phyloP scores from a whole-genome alignment of 2,797 vertebrate genomes.

The Dendrocincla fuliginosa region DNA sequence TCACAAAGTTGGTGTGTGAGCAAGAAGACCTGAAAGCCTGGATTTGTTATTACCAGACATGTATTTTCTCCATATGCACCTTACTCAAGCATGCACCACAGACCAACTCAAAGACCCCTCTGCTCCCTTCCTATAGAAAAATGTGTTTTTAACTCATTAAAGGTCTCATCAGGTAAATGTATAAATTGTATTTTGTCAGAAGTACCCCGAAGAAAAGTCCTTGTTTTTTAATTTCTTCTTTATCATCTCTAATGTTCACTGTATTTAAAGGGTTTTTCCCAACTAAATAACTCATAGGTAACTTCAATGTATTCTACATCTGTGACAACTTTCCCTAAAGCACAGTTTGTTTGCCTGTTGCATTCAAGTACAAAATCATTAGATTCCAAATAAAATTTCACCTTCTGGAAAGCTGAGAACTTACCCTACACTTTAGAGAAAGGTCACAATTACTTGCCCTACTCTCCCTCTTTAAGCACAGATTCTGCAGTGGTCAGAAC shows the following conservation, averaged over 20 bases:
- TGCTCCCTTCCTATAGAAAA: background rate
- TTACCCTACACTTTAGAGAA: background rate
- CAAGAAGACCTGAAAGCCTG: background rate
- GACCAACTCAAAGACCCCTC: background rate
- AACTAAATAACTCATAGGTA: background rate
- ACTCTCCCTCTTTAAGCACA: background rate
- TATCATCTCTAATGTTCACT: background rate
- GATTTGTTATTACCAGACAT: background rate
- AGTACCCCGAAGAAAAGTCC: background rate
- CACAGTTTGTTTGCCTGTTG: background rate
- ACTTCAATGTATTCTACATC: background rate
- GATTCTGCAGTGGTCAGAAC: background rate
- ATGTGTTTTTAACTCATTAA: background rate
- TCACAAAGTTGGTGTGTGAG: background rate
- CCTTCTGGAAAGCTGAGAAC: background rate
- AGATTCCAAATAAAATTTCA: background rate
- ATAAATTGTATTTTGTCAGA: background rate
- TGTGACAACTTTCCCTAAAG: background rate
- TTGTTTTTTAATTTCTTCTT: background rate
- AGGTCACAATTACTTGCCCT: background rate
- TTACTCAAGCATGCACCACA: rapidly evolving
- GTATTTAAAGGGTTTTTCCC: background rate
- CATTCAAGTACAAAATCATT: background rate
- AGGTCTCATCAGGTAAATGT: background rate
- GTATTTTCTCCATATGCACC: background rate